Evolutionary conservation across 2,797 vertebrate species (phyloP).

Genomic region (Galagoides demidoff): DNA sequence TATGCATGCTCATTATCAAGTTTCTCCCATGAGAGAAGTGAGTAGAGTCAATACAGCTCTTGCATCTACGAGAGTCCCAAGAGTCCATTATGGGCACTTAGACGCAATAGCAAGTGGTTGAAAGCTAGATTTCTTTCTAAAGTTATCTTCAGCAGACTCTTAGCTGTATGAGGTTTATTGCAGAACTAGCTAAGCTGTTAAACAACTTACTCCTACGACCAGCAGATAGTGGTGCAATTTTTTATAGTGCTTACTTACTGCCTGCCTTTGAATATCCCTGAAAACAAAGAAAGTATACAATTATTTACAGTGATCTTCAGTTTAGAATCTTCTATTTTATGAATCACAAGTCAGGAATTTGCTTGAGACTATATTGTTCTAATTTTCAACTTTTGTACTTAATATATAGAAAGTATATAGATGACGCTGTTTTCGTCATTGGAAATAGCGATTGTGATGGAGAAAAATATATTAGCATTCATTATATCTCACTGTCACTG

Average conservation of each 20-base stretch:
- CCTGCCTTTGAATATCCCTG: conserved; percentile 33
- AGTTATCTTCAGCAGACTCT: background rate
- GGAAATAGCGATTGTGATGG: conserved; percentile 1
- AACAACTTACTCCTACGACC: conserved; percentile 73
- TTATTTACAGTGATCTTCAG: conserved; percentile 42
- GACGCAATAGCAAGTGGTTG: conserved; percentile 26
- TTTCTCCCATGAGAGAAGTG: background rate
- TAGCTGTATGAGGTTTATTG: conserved; percentile 37
- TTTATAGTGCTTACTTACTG: conserved; percentile 32
- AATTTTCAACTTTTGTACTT: conserved; percentile 7
- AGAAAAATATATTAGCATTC: background rate
- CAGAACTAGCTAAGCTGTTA: conserved; percentile 44
- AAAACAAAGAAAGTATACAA: conserved; percentile 55
- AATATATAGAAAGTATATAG: background rate
- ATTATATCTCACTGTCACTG: background rate
- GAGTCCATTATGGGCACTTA: background rate
- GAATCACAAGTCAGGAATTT: conserved; percentile 67
- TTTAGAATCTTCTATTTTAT: conserved; percentile 39
- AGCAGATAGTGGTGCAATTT: conserved; percentile 60
- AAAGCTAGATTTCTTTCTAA: conserved; percentile 52
- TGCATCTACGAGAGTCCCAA: background rate
- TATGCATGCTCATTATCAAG: conserved; percentile 25
- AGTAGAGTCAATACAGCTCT: background rate
- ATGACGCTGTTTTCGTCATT: background rate
- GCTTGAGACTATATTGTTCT: background rate